Base-by-base conservation (phyloP, 2,888 invertebrate genomes). In the Epinotia nisella region DNA sequence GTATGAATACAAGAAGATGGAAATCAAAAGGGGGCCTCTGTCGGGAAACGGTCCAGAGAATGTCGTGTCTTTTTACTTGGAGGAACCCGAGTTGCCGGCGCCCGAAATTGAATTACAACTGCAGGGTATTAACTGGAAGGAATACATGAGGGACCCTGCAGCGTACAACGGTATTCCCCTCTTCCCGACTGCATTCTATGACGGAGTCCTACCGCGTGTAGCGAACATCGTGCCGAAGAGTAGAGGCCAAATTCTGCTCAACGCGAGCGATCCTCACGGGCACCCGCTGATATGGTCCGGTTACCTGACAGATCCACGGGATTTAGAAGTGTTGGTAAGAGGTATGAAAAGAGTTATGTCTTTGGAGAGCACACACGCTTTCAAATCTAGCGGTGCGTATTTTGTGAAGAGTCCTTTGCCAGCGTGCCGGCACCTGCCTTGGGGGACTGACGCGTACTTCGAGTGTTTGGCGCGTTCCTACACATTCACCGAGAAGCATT, bases 231-330 rank as follows among this genome's bases (percentile, higher is more conserved):
- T 90, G 7, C 96, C 96, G 0, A 91, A 91, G 76, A 96, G 96
- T 77, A 90, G 95, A 78, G 96, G 96, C 0, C 87, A 89, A 17
- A 75, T 96, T 0, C 80, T 87, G 41, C 85, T 98, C 0, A 96
- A 96, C 79, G 87, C 92, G 0, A 94, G 94, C 0, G 94, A 98
- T 87, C 97, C 97, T 0, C 92, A 94, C 79, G 96, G 96, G 0
- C 90, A 94, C 55, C 97, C 97, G 0, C 81, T 96, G 35, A 94
- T 98, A 60, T 95, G 95, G 79, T 95, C 97, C 0, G 96, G 95
- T 73, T 95, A 95, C 68, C 95, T 95, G 74, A 90, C 86, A 1
- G 94, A 95, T 56, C 88, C 94, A 58, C 90, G 93, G 0, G 97
- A 97, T 82, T 78, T 96, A 0, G 82, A 92, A 19, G 90, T 94